Evolutionary conservation across 2,888 invertebrate species (phyloP).

Genomic region (Caenorhabditis sinica): DNA sequence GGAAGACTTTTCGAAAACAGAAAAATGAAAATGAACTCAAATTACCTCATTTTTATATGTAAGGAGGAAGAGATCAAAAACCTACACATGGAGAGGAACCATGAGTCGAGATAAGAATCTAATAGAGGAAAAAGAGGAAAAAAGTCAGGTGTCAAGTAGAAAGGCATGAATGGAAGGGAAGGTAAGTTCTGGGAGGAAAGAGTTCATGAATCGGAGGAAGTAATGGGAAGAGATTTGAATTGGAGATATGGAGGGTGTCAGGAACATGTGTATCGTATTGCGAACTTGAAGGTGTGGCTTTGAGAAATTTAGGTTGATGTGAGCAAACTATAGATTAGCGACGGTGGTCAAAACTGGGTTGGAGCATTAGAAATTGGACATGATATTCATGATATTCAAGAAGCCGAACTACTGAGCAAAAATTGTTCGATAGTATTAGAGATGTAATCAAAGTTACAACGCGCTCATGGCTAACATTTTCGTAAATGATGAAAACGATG

Average conservation of each 20-base stretch:
- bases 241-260: background rate
- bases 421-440: too few relatives aligned
- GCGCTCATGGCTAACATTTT: too few relatives aligned
- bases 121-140: constrained; percentile 24
- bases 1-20: constrained; percentile 6
- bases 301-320: too few relatives aligned
- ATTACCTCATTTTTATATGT: constrained; percentile 32
- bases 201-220: constrained; percentile 23
- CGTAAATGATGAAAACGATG: too few relatives aligned
- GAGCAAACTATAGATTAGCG: too few relatives aligned
- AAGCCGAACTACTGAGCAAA: too few relatives aligned
- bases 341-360: too few relatives aligned
- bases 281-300: background rate
- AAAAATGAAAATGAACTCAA: constrained; percentile 29
- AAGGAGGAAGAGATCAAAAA: constrained; percentile 33
- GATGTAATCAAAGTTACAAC: too few relatives aligned
- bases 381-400: too few relatives aligned
- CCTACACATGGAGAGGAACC: constrained; percentile 4
- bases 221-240: constrained; percentile 1
- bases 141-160: constrained; percentile 41
- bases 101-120: constrained; percentile 34
- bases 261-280: background rate
- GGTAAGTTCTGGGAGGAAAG: background rate
- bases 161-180: background rate
- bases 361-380: too few relatives aligned